Base-by-base conservation (phyloP, 2,113 vertebrate species). In the Pseudopodoces humilis region DNA sequence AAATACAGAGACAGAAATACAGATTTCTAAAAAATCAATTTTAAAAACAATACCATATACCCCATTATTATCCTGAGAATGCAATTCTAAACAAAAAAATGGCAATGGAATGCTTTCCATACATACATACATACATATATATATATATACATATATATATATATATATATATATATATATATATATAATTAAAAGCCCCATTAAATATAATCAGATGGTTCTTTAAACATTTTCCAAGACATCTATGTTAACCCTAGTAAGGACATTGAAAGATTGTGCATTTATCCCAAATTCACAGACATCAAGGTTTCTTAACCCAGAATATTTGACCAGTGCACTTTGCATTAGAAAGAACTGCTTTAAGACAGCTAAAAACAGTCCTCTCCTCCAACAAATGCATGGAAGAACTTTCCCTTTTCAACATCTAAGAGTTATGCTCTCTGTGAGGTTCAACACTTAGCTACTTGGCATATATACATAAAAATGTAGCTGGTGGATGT, bases 41-140 rank as follows among this genome's bases (percentile, higher is more conserved):
- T 94, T 37, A 62, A 87, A 49, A 77, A 67, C 15, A 76, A 88
- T 18, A 95, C 72, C 47, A 83, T 76, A 94, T 39, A 72, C 39
- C 3, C 52, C 47, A 53, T 35, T 63, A 71, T 39, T 65, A 68
- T n/a, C 18, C 14, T 37, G 41, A 85, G 91, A 91, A 94, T 77
- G 56, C 43, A 96, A 94, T 94, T 95, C 76, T 90, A 96, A 93
- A 65, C 18, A 69, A 59, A 90, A 93, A 92, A 95, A 94, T 41
- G 31, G 58, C 86, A 97, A 96, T 82, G 44, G 74, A 75, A 93
- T 81, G 3, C 12, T 92, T 95, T 96, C 63, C 18, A 25, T 93
- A 47, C 10, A 39, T 39, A 10, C 10, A 39, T 10, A 39, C 10
- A 10, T 39, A 39, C 10, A 39, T 39, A 10, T 39, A 39, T 39